phyloP scores from a whole-genome alignment of 2,888 invertebrate genomes.

The Eilema caniola region DNA sequence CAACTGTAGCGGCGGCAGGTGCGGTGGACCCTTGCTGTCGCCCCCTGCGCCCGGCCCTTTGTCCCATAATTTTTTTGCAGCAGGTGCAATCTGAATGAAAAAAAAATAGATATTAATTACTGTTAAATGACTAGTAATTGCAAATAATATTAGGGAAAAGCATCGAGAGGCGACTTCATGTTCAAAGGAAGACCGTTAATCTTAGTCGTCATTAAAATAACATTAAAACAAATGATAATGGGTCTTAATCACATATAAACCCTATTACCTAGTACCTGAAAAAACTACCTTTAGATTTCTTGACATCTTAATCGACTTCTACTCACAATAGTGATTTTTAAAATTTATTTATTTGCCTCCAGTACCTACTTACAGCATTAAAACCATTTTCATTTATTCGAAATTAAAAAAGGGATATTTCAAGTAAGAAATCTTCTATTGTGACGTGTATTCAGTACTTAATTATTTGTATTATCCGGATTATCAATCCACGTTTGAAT shows the following conservation, averaged over 20 bases:
- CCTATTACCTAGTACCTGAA: background rate
- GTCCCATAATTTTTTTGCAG: slow-evolving; percentile 97
- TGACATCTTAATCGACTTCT: background rate
- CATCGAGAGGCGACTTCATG: background rate
- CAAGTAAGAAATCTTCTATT: too few relatives aligned
- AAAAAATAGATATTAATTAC: slow-evolving; percentile 11
- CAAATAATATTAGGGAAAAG: background rate
- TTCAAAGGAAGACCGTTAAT: background rate
- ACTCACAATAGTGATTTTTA: background rate
- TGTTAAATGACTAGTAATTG: background rate
- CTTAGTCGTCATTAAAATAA: background rate
- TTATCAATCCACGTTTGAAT: too few relatives aligned
- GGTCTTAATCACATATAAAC: background rate
- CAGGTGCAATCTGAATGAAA: slow-evolving; percentile 93
- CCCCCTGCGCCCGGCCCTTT: slow-evolving; percentile 90
- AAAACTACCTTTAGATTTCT: background rate
- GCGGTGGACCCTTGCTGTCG: slow-evolving; percentile 92
- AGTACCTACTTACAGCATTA: background rate
- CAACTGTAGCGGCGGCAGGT: slow-evolving; percentile 91
- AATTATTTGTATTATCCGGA: too few relatives aligned
- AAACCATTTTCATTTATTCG: background rate
- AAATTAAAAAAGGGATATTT: too few relatives aligned
- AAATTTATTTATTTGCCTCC: background rate
- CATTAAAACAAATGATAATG: background rate
- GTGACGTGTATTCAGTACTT: too few relatives aligned